Conservation (phyloP, 2,797 vertebrate species). For the Simalia tracyae region DNA sequence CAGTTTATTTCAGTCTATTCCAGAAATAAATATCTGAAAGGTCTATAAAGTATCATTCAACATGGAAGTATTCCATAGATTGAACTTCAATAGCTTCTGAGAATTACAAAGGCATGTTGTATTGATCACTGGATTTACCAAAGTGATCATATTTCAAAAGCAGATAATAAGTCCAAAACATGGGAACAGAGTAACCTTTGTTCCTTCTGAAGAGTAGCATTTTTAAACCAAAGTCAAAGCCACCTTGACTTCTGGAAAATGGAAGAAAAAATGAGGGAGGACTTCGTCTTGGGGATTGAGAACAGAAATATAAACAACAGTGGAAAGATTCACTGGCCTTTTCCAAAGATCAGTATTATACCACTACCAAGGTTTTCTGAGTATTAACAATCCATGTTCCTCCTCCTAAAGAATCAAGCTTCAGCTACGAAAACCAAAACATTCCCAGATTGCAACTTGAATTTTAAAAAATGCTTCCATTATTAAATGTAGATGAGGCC, state of each 20-base stretch:
- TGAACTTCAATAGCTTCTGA: background rate
- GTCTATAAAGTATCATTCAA: background rate
- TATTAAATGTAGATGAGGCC: rapidly evolving
- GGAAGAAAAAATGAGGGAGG: background rate
- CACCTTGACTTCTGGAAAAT: background rate
- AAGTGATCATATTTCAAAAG: background rate
- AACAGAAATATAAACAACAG: background rate
- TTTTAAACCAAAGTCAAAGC: background rate
- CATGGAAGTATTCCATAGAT: background rate
- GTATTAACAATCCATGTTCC: background rate
- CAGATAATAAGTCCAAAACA: constrained; percentile 4
- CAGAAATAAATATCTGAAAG: background rate
- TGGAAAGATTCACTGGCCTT: background rate
- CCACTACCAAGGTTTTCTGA: background rate
- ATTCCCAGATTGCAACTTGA: background rate
- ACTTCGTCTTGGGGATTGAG: background rate
- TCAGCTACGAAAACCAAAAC: background rate
- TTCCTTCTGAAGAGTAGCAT: background rate
- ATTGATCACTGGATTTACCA: constrained; percentile 1
- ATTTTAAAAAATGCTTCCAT: rapidly evolving
- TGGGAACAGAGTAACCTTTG: background rate
- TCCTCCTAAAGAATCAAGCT: background rate
- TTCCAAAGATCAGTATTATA: background rate
- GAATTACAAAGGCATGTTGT: background rate
- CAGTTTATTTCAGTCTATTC: background rate